These are phyloP conservation scores for Marmota flaviventris DNA, from an alignment of 2,113 vertebrate species.

Conservation along the genomic window DNA sequence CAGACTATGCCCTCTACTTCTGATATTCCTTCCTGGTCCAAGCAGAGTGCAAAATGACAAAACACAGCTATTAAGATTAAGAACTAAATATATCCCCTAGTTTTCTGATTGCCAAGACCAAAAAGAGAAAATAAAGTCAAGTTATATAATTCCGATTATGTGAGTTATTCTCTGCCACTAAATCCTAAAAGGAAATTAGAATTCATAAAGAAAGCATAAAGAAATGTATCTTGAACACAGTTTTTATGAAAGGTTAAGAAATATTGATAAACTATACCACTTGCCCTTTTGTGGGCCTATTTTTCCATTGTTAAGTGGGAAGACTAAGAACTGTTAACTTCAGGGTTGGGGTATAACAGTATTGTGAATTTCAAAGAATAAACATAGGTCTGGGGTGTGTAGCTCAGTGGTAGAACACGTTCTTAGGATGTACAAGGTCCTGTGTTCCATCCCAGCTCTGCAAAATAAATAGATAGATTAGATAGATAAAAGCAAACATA, in stretches of 20 bases:
- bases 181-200: conserved; percentile 53
- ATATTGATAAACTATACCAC: neutral
- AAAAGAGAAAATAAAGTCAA: conserved; percentile 29
- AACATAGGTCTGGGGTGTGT: neutral
- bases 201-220: neutral
- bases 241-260: conserved; percentile 40
- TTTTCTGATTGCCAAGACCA: conserved; percentile 32
- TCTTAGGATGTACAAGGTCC: neutral
- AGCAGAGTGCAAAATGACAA: neutral
- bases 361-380: neutral
- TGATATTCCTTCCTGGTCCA: neutral
- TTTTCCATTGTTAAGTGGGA: neutral
- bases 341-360: neutral
- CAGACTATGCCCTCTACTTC: neutral
- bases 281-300: neutral
- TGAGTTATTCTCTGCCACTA: neutral
- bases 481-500: neutral
- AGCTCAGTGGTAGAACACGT: neutral
- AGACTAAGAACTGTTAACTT: neutral
- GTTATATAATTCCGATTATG: neutral
- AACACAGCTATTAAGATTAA: neutral
- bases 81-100: neutral
- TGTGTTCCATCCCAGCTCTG: neutral
- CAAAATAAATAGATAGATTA: neutral
- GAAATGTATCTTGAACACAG: neutral